Evolutionary conservation across 2,113 vertebrate genomes (phyloP).

Genomic region (Tachycineta bicolor): DNA sequence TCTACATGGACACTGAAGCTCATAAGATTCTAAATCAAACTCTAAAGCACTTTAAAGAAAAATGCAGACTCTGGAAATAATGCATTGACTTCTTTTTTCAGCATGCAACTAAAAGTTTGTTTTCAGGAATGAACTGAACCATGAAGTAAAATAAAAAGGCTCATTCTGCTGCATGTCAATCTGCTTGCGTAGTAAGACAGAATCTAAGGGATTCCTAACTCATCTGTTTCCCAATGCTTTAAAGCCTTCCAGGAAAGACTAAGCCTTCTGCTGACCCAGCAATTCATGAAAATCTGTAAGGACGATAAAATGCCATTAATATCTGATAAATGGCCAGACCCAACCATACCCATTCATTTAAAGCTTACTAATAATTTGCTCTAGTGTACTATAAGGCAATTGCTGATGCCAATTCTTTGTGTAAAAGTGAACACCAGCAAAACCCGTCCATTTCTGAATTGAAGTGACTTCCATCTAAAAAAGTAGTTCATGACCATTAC

Average conservation of each 20-base stretch:
- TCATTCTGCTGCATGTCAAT: not conserved
- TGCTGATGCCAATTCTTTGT: not conserved
- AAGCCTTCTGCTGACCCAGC: not conserved
- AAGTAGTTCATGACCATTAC: not conserved
- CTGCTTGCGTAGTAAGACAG: not conserved
- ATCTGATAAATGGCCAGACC: not conserved
- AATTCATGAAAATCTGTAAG: not conserved
- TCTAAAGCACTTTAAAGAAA: not conserved
- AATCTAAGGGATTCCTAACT: not conserved
- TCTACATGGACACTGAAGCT: not conserved
- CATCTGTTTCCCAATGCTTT: not conserved
- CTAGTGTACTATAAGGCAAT: not conserved
- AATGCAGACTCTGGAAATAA: not conserved
- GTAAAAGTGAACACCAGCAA: not conserved
- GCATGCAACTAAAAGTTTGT: not conserved
- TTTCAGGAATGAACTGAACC: not conserved
- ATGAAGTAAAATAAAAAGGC: not conserved
- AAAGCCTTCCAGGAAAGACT: not conserved
- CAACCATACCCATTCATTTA: not conserved
- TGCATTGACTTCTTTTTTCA: not conserved
- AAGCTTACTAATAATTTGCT: slow-evolving; percentile 7
- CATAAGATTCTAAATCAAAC: not conserved
- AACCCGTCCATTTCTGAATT: not conserved
- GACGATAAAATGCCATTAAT: not conserved
- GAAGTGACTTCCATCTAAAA: not conserved